Evolutionary conservation across 2,113 vertebrate genomes (phyloP).

Genomic region (Zosterops pallidus): DNA sequence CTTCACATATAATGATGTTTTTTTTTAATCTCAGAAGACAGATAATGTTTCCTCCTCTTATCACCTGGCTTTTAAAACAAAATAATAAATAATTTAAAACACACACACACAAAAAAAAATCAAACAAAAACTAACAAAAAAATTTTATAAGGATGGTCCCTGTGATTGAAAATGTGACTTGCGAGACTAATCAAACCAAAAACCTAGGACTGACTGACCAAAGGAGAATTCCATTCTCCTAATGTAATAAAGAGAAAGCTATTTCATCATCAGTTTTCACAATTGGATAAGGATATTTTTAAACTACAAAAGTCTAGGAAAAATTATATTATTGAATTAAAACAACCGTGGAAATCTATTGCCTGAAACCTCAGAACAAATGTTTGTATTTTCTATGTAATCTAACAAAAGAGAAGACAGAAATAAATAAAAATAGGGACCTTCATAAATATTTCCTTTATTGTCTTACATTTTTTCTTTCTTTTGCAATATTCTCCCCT

Average conservation of each 20-base stretch:
- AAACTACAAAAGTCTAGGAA: neutral
- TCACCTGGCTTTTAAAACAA: neutral
- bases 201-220: neutral
- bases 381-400: neutral
- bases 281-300: neutral
- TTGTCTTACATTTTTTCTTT: neutral
- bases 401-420: neutral
- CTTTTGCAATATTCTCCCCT: neutral
- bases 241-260: neutral
- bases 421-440: neutral
- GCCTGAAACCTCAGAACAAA: neutral
- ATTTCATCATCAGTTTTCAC: neutral
- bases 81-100: neutral
- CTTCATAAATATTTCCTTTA: neutral
- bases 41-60: neutral
- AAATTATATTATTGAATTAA: neutral
- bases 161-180: neutral
- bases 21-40: neutral
- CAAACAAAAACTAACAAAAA: too few relatives aligned
- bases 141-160: accelerated
- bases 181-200: neutral
- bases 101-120: neutral
- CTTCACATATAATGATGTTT: neutral
- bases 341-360: neutral
- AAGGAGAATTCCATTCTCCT: neutral